Conservation (phyloP, 2,888 invertebrate genomes). For the Dicyrtomina minuta region DNA sequence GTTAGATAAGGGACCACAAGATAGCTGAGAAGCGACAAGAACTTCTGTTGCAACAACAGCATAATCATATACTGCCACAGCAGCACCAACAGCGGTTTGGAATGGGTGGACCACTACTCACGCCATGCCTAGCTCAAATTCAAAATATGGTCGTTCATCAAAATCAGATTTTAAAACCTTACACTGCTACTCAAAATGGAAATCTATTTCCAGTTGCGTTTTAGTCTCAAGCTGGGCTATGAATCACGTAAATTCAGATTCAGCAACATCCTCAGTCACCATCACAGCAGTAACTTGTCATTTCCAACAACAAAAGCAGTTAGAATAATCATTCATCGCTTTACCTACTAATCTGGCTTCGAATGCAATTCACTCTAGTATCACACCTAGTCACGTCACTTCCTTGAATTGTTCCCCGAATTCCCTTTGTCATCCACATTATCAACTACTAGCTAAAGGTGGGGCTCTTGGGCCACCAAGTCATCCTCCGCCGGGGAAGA, state of each 20-base stretch:
- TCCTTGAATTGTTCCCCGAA: conserved; percentile 17
- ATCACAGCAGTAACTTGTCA: conserved; percentile 16
- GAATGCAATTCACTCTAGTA: too few relatives aligned
- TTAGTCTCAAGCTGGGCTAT: too few relatives aligned
- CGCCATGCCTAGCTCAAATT: conserved; percentile 52
- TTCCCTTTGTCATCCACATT: conserved; percentile 18
- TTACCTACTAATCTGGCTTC: conserved; percentile 24
- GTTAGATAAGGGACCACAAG: conserved; percentile 50
- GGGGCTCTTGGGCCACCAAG: conserved; percentile 11
- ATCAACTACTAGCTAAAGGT: conserved; percentile 1
- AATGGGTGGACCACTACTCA: conserved; percentile 29
- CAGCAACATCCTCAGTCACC: conserved; percentile 19
- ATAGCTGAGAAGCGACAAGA: too few relatives aligned
- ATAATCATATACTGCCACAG: conserved; percentile 34
- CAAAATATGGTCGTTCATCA: conserved; percentile 52
- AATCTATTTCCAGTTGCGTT: conserved; percentile 49
- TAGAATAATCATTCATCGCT: conserved; percentile 28
- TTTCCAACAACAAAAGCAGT: conserved; percentile 27
- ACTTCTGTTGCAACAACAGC: conserved; percentile 39
- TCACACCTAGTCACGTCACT: conserved; percentile 24
- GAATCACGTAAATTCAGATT: conserved; percentile 24
- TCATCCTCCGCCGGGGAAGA: conserved; percentile 6
- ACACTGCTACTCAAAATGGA: conserved; percentile 44
- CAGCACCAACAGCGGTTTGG: conserved; percentile 16
- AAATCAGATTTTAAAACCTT: conserved; percentile 51